Evolutionary conservation across 2,113 vertebrate species (phyloP).

Genomic region (Arizona elegans): DNA sequence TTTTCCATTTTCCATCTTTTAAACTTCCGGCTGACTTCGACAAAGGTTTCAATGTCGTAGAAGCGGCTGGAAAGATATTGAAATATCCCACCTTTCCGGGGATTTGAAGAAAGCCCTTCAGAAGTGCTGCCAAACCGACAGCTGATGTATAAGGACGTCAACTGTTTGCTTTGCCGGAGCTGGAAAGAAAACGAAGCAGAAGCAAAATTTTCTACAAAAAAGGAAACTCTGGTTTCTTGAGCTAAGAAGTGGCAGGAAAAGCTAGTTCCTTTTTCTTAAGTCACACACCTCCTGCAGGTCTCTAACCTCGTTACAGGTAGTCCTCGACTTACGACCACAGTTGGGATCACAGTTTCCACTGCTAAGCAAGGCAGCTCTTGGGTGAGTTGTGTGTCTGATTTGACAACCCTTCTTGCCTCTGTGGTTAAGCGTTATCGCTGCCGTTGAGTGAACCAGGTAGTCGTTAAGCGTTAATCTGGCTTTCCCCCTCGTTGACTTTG

Average conservation of each 20-base stretch:
- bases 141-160: background rate
- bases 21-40: conserved; percentile 41
- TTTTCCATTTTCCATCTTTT: conserved; percentile 27
- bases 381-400: too few species aligned
- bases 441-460: too few species aligned
- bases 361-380: too few species aligned
- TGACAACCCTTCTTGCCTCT: too few species aligned
- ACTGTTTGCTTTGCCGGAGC: conserved; percentile 43
- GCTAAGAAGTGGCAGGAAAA: background rate
- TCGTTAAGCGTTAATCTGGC: too few species aligned
- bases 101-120: background rate
- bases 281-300: background rate
- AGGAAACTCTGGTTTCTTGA: background rate
- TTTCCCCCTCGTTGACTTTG: too few species aligned
- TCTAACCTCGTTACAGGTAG: background rate
- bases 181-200: conserved; percentile 21
- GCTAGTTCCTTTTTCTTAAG: background rate
- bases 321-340: too few species aligned
- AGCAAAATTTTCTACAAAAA: background rate
- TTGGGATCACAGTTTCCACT: too few species aligned
- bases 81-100: conserved; percentile 48
- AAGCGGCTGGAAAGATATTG: conserved; percentile 60
- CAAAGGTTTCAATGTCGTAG: conserved; percentile 66
- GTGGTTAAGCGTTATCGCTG: too few species aligned
- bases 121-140: conserved; percentile 23